Percentiles rank a stretch among this genome's conserved stretches.
Conservation (phyloP, 2,888 invertebrate species). For the Carterocephalus palaemon region DNA sequence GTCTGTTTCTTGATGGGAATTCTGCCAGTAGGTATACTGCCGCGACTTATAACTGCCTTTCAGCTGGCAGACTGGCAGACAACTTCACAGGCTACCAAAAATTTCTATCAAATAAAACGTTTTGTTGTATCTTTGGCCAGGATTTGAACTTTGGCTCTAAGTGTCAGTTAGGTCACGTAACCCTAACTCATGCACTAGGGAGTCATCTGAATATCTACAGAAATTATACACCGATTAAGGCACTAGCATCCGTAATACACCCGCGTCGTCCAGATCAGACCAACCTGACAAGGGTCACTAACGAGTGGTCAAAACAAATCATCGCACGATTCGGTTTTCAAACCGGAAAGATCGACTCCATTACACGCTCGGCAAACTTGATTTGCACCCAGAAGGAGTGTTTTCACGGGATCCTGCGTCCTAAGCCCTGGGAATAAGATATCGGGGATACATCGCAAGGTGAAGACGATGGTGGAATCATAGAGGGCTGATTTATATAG, state of each 20-base stretch:
- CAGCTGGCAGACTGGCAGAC: no score
- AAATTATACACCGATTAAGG: neutral
- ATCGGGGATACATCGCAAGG: constrained; percentile 20
- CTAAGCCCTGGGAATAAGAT: constrained; percentile 26
- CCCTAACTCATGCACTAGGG: no score
- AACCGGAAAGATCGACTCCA: constrained; percentile 43
- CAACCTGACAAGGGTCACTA: constrained; percentile 45
- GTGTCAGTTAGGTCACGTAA: no score
- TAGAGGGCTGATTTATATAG: constrained; percentile 51
- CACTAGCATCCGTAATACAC: constrained; percentile 17
- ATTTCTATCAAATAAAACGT: neutral
- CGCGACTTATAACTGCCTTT: no score
- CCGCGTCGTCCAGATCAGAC: constrained; percentile 10
- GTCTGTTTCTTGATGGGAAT: no score
- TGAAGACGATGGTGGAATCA: constrained; percentile 39
- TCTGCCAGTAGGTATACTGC: no score
- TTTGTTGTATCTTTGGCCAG: no score
- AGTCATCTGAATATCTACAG: no score
- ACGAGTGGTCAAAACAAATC: constrained; percentile 59
- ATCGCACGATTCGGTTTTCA: constrained; percentile 39
- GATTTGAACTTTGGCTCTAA: no score
- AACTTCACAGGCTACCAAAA: neutral
- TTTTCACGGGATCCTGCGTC: constrained; percentile 22
- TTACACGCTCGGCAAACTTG: constrained; percentile 29
- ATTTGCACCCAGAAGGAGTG: constrained; percentile 5